A percentile compares a stretch with the other conserved stretches of the same genome.
Conservation (phyloP, 2,797 vertebrate genomes). For the Muraenolepis orangiensis region DNA sequence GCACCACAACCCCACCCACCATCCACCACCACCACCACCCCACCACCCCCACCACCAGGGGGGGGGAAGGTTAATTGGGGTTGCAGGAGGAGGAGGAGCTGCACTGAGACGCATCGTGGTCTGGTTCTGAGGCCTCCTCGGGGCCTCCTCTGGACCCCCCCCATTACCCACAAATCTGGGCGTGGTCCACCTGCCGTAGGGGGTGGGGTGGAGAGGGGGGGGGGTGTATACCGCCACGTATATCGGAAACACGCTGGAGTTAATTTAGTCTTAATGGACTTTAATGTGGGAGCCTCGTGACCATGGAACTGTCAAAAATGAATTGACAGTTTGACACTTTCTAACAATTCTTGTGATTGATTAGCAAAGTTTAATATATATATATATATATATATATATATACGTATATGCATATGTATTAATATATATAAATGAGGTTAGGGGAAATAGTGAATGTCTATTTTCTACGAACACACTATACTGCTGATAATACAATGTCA, state of each 20-base stretch:
- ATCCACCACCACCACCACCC: neutral
- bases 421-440: neutral
- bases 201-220: too few relatives aligned
- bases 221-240: neutral
- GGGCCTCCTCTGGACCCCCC: neutral
- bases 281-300: neutral
- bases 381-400: too few relatives aligned
- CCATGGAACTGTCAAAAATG: neutral
- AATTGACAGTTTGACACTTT: neutral
- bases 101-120: neutral
- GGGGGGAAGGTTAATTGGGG: neutral
- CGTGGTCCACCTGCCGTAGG: neutral
- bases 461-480: conserved; percentile 15
- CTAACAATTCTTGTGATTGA: neutral
- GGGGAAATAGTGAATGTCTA: neutral
- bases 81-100: too few relatives aligned
- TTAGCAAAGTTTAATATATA: neutral
- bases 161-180: neutral
- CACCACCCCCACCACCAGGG: neutral
- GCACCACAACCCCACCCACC: too few relatives aligned
- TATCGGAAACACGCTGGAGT: neutral
- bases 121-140: too few relatives aligned
- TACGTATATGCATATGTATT: too few relatives aligned
- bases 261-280: neutral
- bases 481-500: conserved; percentile 43